Base-by-base conservation (phyloP, 2,113 vertebrate species). In the Prinia subflava region DNA sequence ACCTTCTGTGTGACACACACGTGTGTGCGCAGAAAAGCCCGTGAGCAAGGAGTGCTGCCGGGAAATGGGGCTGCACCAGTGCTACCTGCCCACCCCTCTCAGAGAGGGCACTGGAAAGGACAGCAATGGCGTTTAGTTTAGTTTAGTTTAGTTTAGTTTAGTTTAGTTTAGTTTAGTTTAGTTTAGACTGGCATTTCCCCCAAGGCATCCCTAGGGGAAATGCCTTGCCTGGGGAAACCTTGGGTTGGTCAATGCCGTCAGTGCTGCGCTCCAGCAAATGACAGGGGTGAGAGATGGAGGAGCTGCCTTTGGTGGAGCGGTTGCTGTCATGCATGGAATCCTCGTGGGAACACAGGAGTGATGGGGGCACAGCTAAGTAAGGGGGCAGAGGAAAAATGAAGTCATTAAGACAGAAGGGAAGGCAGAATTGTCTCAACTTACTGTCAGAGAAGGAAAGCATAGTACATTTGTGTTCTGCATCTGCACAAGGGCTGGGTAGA, bases 31-130 rank as follows among this genome's bases (percentile, higher is more conserved):
- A 6, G 30, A 59, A 57, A 84, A 90, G 39, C 41, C n/a, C 60
- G 30, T 0, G 3, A 41, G 31, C 50, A 44, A 84, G 37, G 37
- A 53, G 15, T 1, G 7, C 44, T 52, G 41, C 19, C 0, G 0
- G 42, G n/a, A 20, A 82, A 49, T 0, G 1, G 27, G 63, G 37
- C 53, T 22, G 27, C 23, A 22, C 15, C 0, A 0, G 15, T 30
- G 70, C 35, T 24, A 30, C 47, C 55, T 53, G 46, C 28, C 5
- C 30, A 37, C 7, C 27, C 11, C 15, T 50, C 53, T 33, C 53
- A 87, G 59, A 37, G 16, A 47, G 8, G 39, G 49, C 77, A 60
- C 10, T 68, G 64, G 35, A 35, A 68, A 76, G 27, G 22, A 41
- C 21, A 35, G 25, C 22, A 14, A 2, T 73, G 64, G 41, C 31